These are phyloP conservation scores for Anseranas semipalmata DNA, from an alignment of 2,113 vertebrate genomes.

Conservation along the genomic window DNA sequence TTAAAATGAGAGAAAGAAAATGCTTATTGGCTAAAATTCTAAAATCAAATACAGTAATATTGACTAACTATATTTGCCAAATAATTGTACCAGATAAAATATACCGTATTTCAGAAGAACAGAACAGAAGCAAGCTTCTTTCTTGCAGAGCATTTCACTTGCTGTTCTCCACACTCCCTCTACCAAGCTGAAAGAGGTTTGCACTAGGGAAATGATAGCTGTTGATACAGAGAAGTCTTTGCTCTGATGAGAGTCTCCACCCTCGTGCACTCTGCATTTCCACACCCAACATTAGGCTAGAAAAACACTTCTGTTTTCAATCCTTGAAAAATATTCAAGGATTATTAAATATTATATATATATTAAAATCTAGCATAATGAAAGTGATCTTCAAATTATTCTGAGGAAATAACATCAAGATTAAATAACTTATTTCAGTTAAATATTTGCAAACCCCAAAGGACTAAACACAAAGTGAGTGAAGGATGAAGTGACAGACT, in stretches of 20 bases:
- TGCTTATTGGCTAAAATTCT: neutral
- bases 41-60: neutral
- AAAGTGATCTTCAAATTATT: neutral
- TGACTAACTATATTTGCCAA: neutral
- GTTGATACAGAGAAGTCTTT: neutral
- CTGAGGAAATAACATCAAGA: neutral
- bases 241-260: neutral
- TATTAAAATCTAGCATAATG: neutral
- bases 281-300: neutral
- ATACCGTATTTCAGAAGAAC: neutral
- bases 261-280: neutral
- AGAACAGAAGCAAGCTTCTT: neutral
- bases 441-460: neutral
- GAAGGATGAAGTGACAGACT: neutral
- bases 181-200: neutral
- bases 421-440: neutral
- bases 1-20: neutral
- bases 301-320: neutral
- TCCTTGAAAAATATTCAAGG: neutral
- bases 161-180: neutral
- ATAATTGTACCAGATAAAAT: neutral
- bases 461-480: neutral
- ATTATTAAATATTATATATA: too few relatives aligned
- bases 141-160: neutral
- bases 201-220: neutral